phyloP scores from a whole-genome alignment of 1,140 invertebrate genomes.

The Bombyx mori region ASM3026992v2 NC_085133.1:8028001-8028500 shows the following conservation, averaged over 20 bases:
- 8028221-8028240: constrained; percentile 62
- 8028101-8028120: constrained; percentile 47
- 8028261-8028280: constrained; percentile 50
- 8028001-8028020: constrained; percentile 29
- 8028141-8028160: constrained; percentile 38
- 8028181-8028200: constrained; percentile 55
- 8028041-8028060: constrained; percentile 41
- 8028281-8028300: constrained; percentile 54
- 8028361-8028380: constrained; percentile 3
- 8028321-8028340: constrained; percentile 8
- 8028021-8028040: constrained; percentile 38
- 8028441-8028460: constrained; percentile 63
- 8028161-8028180: constrained; percentile 32
- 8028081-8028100: constrained; percentile 67
- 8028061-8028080: constrained; percentile 39
- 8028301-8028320: constrained; percentile 17
- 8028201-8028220: constrained; percentile 58
- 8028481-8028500: not conserved
- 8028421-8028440: constrained; percentile 57
- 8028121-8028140: constrained; percentile 63
- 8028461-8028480: constrained; percentile 50
- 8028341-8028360: constrained; percentile 7
- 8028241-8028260: constrained; percentile 59
- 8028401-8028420: constrained; percentile 67
- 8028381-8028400: constrained; percentile 22